Base-by-base conservation (phyloP, 2,797 vertebrate genomes). In the Cynodonichthys magdalenae region DNA sequence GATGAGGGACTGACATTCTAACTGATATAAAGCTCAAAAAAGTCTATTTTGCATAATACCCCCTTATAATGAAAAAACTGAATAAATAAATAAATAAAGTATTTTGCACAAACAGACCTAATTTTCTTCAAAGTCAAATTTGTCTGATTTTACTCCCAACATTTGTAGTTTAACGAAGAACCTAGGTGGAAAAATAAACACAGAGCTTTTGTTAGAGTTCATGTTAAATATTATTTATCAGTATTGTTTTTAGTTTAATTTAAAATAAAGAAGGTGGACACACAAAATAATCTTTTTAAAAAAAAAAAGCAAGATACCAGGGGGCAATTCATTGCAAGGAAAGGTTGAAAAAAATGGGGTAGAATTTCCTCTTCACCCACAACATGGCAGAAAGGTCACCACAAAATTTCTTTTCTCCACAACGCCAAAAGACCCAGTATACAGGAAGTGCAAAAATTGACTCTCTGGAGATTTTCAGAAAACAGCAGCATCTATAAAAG, bases 391-490 rank as follows among this genome's bases (percentile, higher is more conserved):
- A 71, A 54, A 87, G 85, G 85, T 90, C 81, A 85, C 54, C 34
- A 46, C 55, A 54, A 46, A 67, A 57, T 12, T 2, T n/a, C 3
- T 24, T 47, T 20, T 28, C 2, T 61, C 31, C 63, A 49, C 65
- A 53, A 53, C 59, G 77, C 66, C 70, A 79, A 83, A 86, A 67
- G 77, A 69, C 68, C 59, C 68, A 71, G 69, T n/a, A 24, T 42
- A 80, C 84, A 89, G 89, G 87, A 91, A 89, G 74, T 72, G 51
- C 57, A 80, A 82, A 78, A 45, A 77, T 54, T 50, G 15, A 15
- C 42, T 75, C 82, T 76, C 80, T 72, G 5, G 75, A 82, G 75
- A 74, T 59, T 56, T 63, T 77, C 51, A 64, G 56, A 72, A 83
- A 76, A 28, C 50, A 70, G 46, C 36, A 58, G 47, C 36, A 39